Evolutionary conservation across 2,113 vertebrate genomes (phyloP), one percentile per base, ranked within the genome.

Genomic region (Hippocampus mohnikei): DNA sequence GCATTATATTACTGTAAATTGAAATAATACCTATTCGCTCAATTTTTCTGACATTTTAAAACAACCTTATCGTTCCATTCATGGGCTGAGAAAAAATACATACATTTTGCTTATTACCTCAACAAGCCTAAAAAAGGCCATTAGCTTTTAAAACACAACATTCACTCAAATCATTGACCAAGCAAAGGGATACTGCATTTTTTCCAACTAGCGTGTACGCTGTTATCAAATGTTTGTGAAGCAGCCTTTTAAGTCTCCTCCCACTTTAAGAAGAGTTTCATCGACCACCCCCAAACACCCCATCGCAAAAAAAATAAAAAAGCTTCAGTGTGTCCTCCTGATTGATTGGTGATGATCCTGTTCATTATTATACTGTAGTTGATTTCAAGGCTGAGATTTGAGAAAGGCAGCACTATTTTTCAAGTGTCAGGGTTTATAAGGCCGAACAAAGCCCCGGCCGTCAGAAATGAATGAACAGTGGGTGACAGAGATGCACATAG

Each of bases 341-440:
- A 89, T 87, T 88, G 82, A 85, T 67, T 88, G 78, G 74, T 85
- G 86, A 86, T 75, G 73, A 82, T 85, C 72, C 79, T 85, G 75
- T 83, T 85, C 89, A 88, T 90, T 89, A 90, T 88, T 86, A n/a
- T n/a, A n/a, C n/a, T n/a, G 72, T 85, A 82, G 85, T 88, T 80
- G 82, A 87, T 89, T 81, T 82, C 81, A 75, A 84, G 82, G 74
- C 62, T 76, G 65, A 66, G 72, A 74, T 78, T 85, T 86, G 66
- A 73, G 66, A 80, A 25, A 61, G 42, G 42, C 65, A 29, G 27
- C 44, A 21, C 33, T 37, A 66, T 68, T 80, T 84, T 86, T 82
- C 75, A 80, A 81, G 80, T 80, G 82, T 80, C 85, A 67, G 48
- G 82, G 84, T 84, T 85, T 77, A 76, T 82, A 78, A 80, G 73